Conservation (phyloP, 2,888 invertebrate species). For the Geophilus truncorum region DNA sequence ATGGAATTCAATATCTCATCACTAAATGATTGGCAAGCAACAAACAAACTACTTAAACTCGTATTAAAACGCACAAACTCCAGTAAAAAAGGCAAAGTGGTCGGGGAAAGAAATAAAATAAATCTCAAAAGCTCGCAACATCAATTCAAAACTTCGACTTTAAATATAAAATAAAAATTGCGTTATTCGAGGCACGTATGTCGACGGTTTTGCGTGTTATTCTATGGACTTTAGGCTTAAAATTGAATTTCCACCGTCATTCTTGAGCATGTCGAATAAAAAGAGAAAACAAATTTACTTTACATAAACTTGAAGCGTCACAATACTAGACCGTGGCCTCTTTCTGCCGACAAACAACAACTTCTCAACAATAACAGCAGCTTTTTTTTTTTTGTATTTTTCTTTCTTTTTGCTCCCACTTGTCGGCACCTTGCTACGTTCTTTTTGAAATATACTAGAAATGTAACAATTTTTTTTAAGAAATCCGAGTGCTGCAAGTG, state of each 20-base stretch:
- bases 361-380: too few relatives aligned
- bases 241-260: not conserved
- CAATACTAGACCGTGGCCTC: too few relatives aligned
- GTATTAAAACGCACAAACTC: not conserved
- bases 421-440: too few relatives aligned
- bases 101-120: too few relatives aligned
- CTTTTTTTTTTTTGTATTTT: too few relatives aligned
- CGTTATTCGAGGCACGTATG: not conserved
- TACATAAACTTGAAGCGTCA: too few relatives aligned
- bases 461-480: too few relatives aligned
- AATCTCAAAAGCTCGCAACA: not conserved
- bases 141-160: not conserved
- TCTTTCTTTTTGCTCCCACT: too few relatives aligned
- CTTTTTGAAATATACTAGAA: too few relatives aligned
- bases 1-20: slow-evolving; percentile 13
- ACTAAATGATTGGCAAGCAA: slow-evolving; percentile 1
- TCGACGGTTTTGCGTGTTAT: not conserved
- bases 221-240: not conserved
- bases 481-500: too few relatives aligned
- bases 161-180: not conserved
- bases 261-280: not conserved
- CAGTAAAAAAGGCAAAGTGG: too few relatives aligned
- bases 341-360: too few relatives aligned
- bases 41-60: slow-evolving; percentile 8
- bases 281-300: not conserved